phyloP scores from a whole-genome alignment of 2,797 vertebrate species.

The Leptatherina wallacei region DNA sequence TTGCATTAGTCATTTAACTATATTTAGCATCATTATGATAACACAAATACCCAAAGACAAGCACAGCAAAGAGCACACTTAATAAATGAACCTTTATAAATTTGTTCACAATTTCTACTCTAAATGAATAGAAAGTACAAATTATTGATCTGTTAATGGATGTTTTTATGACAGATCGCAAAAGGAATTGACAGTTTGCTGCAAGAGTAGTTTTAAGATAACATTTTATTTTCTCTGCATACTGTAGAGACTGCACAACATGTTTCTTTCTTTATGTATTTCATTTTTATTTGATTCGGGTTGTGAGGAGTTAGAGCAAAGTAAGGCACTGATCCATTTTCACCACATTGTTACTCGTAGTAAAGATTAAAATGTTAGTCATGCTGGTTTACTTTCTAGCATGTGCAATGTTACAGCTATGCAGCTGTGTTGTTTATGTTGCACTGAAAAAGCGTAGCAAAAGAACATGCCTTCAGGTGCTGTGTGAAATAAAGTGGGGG shows the following conservation, averaged over 20 bases:
- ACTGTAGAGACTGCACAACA: not conserved
- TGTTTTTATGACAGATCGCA: no score
- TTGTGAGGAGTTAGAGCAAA: not conserved
- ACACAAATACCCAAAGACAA: slow-evolving; percentile 40
- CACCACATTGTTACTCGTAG: not conserved
- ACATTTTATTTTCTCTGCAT: not conserved
- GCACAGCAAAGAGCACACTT: slow-evolving; percentile 11
- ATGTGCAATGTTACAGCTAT: slow-evolving; percentile 10
- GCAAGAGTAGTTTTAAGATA: not conserved
- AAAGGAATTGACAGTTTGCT: not conserved
- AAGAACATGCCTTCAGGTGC: slow-evolving; percentile 59
- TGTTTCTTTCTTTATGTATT: not conserved
- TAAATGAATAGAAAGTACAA: slow-evolving; percentile 7
- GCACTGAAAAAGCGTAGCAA: slow-evolving; percentile 30
- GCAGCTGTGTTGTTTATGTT: slow-evolving; percentile 47
- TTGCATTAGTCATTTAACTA: slow-evolving; percentile 71
- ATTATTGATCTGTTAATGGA: not conserved
- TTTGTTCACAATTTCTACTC: not conserved
- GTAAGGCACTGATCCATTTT: not conserved
- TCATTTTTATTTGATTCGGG: not conserved
- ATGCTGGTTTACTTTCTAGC: slow-evolving; percentile 12
- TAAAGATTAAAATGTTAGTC: not conserved
- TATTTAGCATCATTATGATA: slow-evolving; percentile 59
- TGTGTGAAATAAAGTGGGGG: slow-evolving; percentile 39
- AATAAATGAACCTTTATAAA: slow-evolving; percentile 2